Base-by-base conservation (phyloP, 2,797 vertebrate species). In the Chaetophractus vellerosus region DNA sequence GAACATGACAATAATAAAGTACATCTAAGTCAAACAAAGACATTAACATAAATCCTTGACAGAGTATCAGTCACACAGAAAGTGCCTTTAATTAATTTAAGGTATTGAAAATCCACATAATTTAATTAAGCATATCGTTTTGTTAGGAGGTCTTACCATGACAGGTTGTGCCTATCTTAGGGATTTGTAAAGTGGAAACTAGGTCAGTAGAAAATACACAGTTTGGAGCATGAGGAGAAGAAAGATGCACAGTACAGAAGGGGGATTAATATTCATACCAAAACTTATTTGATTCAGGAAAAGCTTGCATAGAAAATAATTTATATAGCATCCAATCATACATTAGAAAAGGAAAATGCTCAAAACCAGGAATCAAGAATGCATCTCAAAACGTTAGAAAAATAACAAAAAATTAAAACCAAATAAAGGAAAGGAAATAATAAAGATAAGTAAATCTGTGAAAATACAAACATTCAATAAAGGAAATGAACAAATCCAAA, bases 341-440 rank as follows among this genome's bases (percentile, higher is more conserved):
- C 9, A 28, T 38, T 36, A 28, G 48, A 90, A 82, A 61, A 3
- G 9, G 50, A 9, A 71, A 57, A 71, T 26, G 0, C 24, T 91
- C 69, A 72, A 63, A 88, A 55, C 41, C 21, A 87, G 19, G 33
- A 41, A 74, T 38, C 11, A 76, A 38, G 24, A 64, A 33, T 64
- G 33, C 2, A 80, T 63, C 5, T 80, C 23, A 92, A 81, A 63
- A 45, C 2, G 4, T 45, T 68, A 45, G 14, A 68, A 72, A 89
- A 81, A 41, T 9, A 61, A 45, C 1, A 24, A 9, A 50, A 96
- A 93, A 80, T 19, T 69, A 93, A 89, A 93, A 69, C 19, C 18
- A 92, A 61, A 57, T 66, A 89, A 89, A 66, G 7, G n/a, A 41
- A 59, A 33, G 2, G 26, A 87, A 88, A 84, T 31, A 9, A 38